A percentile compares a stretch with the other conserved stretches of the same genome.
Evolutionary conservation across 2,888 invertebrate species (phyloP).

Genomic region (Apamea monoglypha): DNA sequence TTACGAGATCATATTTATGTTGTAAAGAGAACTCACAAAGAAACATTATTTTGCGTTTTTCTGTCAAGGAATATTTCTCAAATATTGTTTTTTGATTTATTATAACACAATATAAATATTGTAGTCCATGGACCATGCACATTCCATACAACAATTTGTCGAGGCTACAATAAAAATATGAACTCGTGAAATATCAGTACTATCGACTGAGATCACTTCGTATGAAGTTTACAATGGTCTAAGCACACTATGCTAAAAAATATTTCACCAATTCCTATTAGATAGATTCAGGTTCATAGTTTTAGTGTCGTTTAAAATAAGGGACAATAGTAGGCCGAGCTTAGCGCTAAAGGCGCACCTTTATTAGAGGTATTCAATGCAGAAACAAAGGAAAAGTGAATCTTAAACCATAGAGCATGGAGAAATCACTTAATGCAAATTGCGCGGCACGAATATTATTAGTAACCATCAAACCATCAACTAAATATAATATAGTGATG

Average conservation of each 20-base stretch:
- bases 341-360: slow-evolving; percentile 5
- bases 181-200: slow-evolving; percentile 68
- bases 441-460: not conserved
- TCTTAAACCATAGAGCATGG: not conserved
- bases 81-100: too few relatives aligned
- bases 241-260: slow-evolving; percentile 54
- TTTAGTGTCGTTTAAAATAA: slow-evolving; percentile 16
- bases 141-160: not conserved
- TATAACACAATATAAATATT: not conserved
- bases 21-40: too few relatives aligned
- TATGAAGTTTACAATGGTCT: slow-evolving; percentile 63
- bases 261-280: slow-evolving; percentile 22
- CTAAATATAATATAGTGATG: not conserved
- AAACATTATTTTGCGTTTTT: not conserved
- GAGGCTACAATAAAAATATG: slow-evolving; percentile 62
- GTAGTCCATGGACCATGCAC: not conserved
- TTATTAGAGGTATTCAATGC: slow-evolving; percentile 10
- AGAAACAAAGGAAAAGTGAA: not conserved
- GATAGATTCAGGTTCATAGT: slow-evolving; percentile 10
- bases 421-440: not conserved
- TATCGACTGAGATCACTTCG: slow-evolving; percentile 78
- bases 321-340: not conserved
- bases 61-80: not conserved
- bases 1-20: slow-evolving; percentile 57
- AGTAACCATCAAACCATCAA: not conserved